phyloP scores from a whole-genome alignment of 2,888 invertebrate genomes.

The Sympetrum striolatum region DNA sequence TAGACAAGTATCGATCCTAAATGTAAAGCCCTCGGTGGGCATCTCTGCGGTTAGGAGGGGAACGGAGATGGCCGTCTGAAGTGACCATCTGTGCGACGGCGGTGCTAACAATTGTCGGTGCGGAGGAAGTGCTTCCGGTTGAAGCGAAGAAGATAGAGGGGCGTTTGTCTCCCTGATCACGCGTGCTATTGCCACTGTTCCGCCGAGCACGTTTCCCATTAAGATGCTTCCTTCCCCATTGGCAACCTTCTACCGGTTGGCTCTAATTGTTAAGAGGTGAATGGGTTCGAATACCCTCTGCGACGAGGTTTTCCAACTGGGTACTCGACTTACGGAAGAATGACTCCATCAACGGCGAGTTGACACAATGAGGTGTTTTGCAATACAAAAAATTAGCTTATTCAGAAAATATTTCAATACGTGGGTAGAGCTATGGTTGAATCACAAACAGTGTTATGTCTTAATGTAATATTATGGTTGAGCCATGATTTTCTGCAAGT shows the following conservation, averaged over 20 bases:
- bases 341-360: too few relatives aligned
- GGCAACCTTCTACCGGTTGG: background rate
- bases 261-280: too few relatives aligned
- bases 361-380: too few relatives aligned
- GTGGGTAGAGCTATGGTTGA: too few relatives aligned
- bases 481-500: too few relatives aligned
- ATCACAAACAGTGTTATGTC: too few relatives aligned
- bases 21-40: background rate
- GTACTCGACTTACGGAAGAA: too few relatives aligned
- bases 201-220: background rate
- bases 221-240: background rate
- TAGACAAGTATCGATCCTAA: background rate
- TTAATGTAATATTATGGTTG: too few relatives aligned
- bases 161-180: background rate
- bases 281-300: too few relatives aligned
- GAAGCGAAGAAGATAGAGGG: background rate
- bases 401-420: too few relatives aligned
- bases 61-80: background rate
- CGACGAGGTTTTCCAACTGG: too few relatives aligned
- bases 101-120: background rate
- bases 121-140: background rate
- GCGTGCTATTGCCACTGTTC: background rate
- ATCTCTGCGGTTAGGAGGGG: background rate
- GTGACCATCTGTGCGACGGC: background rate
- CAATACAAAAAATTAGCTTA: too few relatives aligned